These are phyloP conservation scores for Liopterus haemorrhoidalis DNA, from an alignment of 2,888 invertebrate species.

Conservation along the genomic window DNA sequence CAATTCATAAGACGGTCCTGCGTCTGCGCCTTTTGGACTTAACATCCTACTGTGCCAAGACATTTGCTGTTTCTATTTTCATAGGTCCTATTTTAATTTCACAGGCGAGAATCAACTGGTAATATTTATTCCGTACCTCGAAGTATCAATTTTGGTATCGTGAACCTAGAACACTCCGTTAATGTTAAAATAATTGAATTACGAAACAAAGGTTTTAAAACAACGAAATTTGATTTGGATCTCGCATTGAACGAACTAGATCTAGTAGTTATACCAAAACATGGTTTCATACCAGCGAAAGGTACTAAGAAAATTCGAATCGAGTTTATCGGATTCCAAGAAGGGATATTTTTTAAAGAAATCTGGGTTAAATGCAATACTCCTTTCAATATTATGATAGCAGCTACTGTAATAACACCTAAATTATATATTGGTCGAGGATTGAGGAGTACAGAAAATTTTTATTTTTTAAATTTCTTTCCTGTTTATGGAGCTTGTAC, in stretches of 20 bases:
- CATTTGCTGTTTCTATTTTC: no score
- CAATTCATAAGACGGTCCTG: no score
- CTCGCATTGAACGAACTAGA: slow-evolving; percentile 43
- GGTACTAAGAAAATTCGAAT: slow-evolving; percentile 25
- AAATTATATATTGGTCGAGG: slow-evolving; percentile 7
- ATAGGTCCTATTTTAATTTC: no score
- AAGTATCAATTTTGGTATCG: slow-evolving; percentile 44
- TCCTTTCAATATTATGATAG: slow-evolving; percentile 25
- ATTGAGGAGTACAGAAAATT: background rate
- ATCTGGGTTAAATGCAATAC: slow-evolving; percentile 46
- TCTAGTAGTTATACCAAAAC: slow-evolving; percentile 43
- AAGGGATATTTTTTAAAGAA: slow-evolving; percentile 42
- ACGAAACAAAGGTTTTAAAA: slow-evolving; percentile 43
- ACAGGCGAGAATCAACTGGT: no score
- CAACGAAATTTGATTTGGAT: slow-evolving; percentile 44
- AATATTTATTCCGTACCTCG: slow-evolving; percentile 35
- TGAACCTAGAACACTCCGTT: slow-evolving; percentile 44
- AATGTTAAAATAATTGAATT: slow-evolving; percentile 41
- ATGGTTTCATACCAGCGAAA: slow-evolving; percentile 37
- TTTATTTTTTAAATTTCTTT: slow-evolving; percentile 8
- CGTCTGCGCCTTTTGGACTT: no score
- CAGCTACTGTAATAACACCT: slow-evolving; percentile 11
- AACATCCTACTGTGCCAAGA: no score
- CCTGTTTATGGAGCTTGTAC: slow-evolving; percentile 10
- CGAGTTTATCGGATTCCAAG: slow-evolving; percentile 41